Evolutionary conservation across 2,113 vertebrate genomes (phyloP), one percentile per base, ranked within the genome.

Genomic region (Lagopus leucura): DNA sequence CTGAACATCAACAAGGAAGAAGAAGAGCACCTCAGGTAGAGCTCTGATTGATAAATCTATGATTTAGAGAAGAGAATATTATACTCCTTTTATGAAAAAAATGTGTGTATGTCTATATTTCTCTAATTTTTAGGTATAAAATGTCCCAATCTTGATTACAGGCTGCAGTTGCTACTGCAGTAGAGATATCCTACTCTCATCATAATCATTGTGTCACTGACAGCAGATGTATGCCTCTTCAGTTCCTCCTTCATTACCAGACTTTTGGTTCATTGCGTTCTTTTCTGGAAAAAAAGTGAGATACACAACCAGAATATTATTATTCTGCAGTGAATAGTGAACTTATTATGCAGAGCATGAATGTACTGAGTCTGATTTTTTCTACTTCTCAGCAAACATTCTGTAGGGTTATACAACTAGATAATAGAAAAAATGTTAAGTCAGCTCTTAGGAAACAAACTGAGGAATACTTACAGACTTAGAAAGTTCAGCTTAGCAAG

Each of bases 191-290:
- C n/a, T 43, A 75, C 64, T 83, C 43, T 61, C 71, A 78, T 55
- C 52, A 75, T 75, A 74, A 88, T 69, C 63, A 45, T 76, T 38
- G 19, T 86, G 72, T 32, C 67, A 67, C 52, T 60, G 64, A 45
- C 52, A 89, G 69, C 52, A 94, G 82, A 88, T 91, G 69, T 78
- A 83, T 88, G 69, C 52, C 91, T 90, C 82, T 91, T 78, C 85
- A 86, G 52, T 83, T 94, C 61, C 65, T 96, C 66, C 75, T 20
- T 95, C 79, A 94, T 96, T 96, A 91, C 52, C 66, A 90, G 61
- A 79, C 70, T 89, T 91, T 65, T 73, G 92, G 48, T 30, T 88
- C 57, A 81, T 88, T 94, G 18, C 76, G 67, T 91, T 70, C 48
- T 91, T 54, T 88, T 94, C 88, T 72, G 90, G 57, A 94, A 96